Evolutionary conservation across 2,888 invertebrate genomes (phyloP).

Genomic region (Caradrina kadenii): DNA sequence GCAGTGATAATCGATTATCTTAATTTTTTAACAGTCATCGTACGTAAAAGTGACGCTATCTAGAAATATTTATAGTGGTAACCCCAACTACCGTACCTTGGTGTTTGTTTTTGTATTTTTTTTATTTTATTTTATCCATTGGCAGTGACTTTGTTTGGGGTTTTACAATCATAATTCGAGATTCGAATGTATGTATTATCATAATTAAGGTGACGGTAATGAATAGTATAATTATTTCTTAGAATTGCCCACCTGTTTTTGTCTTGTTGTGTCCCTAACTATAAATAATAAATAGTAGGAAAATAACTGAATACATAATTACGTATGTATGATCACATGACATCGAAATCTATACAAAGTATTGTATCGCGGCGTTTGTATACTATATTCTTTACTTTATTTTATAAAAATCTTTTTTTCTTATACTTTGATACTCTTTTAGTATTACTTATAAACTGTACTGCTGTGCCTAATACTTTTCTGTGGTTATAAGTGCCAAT

Average conservation of each 20-base stretch:
- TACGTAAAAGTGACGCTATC: slow-evolving; percentile 26
- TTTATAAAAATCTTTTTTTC: slow-evolving; percentile 47
- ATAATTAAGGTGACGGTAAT: slow-evolving; percentile 48
- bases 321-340: slow-evolving; percentile 53
- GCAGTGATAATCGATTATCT: slow-evolving; percentile 38
- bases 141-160: slow-evolving; percentile 22
- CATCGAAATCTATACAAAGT: slow-evolving; percentile 60
- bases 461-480: slow-evolving; percentile 46
- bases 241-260: slow-evolving; percentile 55
- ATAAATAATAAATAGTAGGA: slow-evolving; percentile 35
- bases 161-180: slow-evolving; percentile 13
- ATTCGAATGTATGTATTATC: slow-evolving; percentile 33
- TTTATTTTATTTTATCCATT: slow-evolving; percentile 21
- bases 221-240: slow-evolving; percentile 49
- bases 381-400: slow-evolving; percentile 48
- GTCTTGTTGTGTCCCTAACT: slow-evolving; percentile 42
- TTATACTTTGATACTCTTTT: slow-evolving; percentile 54
- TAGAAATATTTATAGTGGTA: slow-evolving; percentile 20
- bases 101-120: slow-evolving; percentile 26
- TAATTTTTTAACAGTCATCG: slow-evolving; percentile 22
- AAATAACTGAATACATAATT: slow-evolving; percentile 41
- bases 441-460: slow-evolving; percentile 34
- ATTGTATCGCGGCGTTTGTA: slow-evolving; percentile 57
- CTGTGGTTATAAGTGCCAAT: slow-evolving; percentile 68
- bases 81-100: slow-evolving; percentile 15